phyloP scores from a whole-genome alignment of 2,888 invertebrate genomes.

The Dusona sp. region DNA sequence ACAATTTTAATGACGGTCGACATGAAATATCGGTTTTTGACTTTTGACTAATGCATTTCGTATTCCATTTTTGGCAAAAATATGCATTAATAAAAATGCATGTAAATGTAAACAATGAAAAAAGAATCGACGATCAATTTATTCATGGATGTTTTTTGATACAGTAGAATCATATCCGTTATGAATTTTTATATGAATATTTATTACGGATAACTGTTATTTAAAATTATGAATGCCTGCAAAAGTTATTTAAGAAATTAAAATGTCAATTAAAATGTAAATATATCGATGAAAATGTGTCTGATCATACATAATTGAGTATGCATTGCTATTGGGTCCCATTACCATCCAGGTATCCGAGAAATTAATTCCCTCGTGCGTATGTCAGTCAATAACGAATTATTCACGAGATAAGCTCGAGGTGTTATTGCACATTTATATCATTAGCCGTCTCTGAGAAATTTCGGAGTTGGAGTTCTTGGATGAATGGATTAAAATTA shows the following conservation, averaged over 20 bases:
- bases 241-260: neutral
- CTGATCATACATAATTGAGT: neutral
- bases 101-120: neutral
- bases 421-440: neutral
- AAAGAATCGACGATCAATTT: neutral
- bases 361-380: neutral
- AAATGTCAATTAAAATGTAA: neutral
- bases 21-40: neutral
- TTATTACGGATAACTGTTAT: neutral
- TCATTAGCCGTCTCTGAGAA: neutral
- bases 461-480: neutral
- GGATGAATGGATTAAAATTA: neutral
- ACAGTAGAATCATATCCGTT: neutral
- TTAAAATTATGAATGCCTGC: neutral
- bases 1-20: neutral
- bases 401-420: neutral
- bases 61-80: neutral
- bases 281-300: neutral
- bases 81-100: neutral
- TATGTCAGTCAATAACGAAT: neutral
- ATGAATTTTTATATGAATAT: neutral
- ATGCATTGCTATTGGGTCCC: neutral
- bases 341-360: neutral
- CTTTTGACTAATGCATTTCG: neutral
- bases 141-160: neutral